Percentiles rank a stretch among this genome's conserved stretches.
Evolutionary conservation across 1,140 invertebrate genomes (phyloP).

Genomic region (Asobara japonica): DNA sequence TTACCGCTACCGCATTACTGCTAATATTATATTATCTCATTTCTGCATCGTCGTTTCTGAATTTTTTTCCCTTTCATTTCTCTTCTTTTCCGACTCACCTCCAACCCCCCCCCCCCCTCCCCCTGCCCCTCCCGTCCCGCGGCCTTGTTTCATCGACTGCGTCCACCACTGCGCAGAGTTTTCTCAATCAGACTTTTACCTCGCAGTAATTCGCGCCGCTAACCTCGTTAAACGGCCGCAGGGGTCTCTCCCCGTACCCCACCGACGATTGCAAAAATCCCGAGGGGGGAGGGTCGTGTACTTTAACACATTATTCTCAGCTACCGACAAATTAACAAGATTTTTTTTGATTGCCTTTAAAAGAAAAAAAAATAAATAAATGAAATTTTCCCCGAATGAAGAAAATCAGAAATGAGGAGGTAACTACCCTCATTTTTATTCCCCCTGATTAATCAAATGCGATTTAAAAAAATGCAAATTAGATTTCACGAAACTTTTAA

Average conservation of each 20-base stretch:
- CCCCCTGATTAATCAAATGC: no score
- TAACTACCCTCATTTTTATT: neutral
- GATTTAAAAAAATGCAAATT: no score
- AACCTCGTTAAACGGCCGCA: slow-evolving; percentile 54
- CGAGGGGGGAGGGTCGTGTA: neutral
- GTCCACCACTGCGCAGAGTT: slow-evolving; percentile 41
- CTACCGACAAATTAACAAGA: slow-evolving; percentile 26
- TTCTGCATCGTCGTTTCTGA: slow-evolving; percentile 61
- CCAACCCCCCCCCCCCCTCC: neutral
- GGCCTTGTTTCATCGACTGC: slow-evolving; percentile 22
- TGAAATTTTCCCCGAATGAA: neutral
- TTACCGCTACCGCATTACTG: slow-evolving; percentile 38
- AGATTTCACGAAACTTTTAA: no score
- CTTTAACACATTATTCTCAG: slow-evolving; percentile 26
- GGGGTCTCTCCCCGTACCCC: slow-evolving; percentile 11
- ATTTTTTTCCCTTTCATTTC: slow-evolving; percentile 43
- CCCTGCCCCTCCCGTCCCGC: no score
- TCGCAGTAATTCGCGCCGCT: slow-evolving; percentile 59
- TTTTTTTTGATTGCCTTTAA: slow-evolving; percentile 14
- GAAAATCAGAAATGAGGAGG: no score
- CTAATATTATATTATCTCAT: slow-evolving; percentile 66
- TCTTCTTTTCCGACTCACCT: neutral
- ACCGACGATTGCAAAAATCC: slow-evolving; percentile 16
- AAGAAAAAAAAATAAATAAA: slow-evolving; percentile 7
- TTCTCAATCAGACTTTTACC: slow-evolving; percentile 64